These are phyloP conservation scores for Cataglyphis rosenhaueri DNA, from an alignment of 2,888 invertebrate genomes.

Conservation along the genomic window DNA sequence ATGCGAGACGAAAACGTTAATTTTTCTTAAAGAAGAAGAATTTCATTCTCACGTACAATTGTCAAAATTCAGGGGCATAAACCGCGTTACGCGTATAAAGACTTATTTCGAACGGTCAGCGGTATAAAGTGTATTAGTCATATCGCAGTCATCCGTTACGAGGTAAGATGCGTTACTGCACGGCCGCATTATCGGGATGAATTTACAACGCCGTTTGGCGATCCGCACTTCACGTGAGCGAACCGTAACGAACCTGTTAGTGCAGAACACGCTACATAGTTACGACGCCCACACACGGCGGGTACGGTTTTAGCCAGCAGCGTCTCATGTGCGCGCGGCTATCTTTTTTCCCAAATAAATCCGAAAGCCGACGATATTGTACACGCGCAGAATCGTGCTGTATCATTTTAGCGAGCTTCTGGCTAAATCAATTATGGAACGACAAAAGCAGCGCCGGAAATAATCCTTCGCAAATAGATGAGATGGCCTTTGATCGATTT, in stretches of 20 bases:
- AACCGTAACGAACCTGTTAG: constrained; percentile 55
- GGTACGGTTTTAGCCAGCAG: constrained; percentile 62
- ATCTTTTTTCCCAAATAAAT: constrained; percentile 55
- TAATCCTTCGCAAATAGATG: constrained; percentile 52
- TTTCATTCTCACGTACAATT: not conserved
- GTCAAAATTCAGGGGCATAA: not conserved
- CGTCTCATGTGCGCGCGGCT: constrained; percentile 12
- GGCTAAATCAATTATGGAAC: constrained; percentile 47
- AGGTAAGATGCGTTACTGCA: constrained; percentile 27
- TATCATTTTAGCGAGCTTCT: constrained; percentile 53
- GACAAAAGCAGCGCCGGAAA: not conserved
- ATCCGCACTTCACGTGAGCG: constrained; percentile 38
- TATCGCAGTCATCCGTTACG: not conserved
- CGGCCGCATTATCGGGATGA: constrained; percentile 42
- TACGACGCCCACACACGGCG: constrained; percentile 68
- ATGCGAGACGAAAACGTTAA: not conserved
- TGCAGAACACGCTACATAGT: constrained; percentile 52
- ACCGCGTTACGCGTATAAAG: constrained; percentile 9
- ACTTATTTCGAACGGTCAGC: not conserved
- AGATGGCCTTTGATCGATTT: constrained; percentile 52
- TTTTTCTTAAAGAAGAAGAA: not conserved
- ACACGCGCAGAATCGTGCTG: constrained; percentile 8
- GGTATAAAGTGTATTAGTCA: constrained; percentile 8
- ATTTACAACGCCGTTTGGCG: constrained; percentile 51
- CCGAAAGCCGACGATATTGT: constrained; percentile 25